phyloP scores from a whole-genome alignment of 1,140 invertebrate species.

The Ladona fulva region DNA sequence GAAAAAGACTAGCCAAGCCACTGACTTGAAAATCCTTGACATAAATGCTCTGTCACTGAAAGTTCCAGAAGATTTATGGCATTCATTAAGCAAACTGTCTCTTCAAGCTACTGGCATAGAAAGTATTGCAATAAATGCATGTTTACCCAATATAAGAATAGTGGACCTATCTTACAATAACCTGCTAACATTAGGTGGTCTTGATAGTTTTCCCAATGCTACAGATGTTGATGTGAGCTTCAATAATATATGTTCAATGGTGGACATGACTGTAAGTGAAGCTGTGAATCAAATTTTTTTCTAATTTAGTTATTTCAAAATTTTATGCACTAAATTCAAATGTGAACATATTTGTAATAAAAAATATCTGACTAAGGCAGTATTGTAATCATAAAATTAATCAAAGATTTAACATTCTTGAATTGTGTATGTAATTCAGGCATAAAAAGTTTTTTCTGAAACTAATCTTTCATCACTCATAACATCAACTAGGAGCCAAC shows the following conservation, averaged over 20 bases:
- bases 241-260: not conserved
- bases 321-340: too few relatives aligned
- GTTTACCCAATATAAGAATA: not conserved
- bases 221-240: not conserved
- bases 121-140: not conserved
- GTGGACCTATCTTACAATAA: not conserved
- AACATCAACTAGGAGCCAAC: too few relatives aligned
- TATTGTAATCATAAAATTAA: too few relatives aligned
- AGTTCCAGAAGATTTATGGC: not conserved
- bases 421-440: too few relatives aligned
- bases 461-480: too few relatives aligned
- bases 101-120: not conserved
- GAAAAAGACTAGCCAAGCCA: not conserved
- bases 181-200: not conserved
- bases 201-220: not conserved
- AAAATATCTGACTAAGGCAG: too few relatives aligned
- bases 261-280: not conserved
- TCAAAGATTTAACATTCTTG: too few relatives aligned
- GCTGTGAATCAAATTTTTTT: too few relatives aligned
- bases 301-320: too few relatives aligned
- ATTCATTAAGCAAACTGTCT: not conserved
- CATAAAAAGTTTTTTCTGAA: too few relatives aligned
- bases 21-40: not conserved
- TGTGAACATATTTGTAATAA: too few relatives aligned
- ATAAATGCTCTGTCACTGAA: not conserved